Conservation (phyloP, 2,113 vertebrate species). For the Chaetorhynchus papuensis region DNA sequence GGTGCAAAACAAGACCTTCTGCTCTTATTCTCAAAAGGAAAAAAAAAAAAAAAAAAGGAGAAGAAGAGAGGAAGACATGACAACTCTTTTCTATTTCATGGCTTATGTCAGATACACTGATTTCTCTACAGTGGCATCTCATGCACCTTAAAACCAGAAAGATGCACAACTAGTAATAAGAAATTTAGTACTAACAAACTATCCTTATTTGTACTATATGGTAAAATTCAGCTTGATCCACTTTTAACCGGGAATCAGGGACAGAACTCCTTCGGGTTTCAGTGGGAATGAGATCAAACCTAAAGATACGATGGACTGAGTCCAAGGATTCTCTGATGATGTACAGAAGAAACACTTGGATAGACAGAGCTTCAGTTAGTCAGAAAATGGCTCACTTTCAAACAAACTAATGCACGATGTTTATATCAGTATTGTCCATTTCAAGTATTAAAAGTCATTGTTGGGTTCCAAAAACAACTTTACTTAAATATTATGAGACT, state of each 20-base stretch:
- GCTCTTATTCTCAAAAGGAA: not conserved
- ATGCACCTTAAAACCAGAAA: not conserved
- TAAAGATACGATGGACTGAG: not conserved
- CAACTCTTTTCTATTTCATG: not conserved
- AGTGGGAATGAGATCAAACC: constrained; percentile 24
- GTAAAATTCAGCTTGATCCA: not conserved
- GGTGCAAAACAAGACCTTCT: constrained; percentile 41
- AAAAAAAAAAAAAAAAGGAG: no score
- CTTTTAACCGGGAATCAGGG: not conserved
- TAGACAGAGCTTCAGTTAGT: constrained; percentile 10
- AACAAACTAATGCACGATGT: constrained; percentile 14
- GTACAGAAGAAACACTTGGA: constrained; percentile 19
- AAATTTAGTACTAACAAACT: not conserved
- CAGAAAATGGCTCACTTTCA: constrained; percentile 42
- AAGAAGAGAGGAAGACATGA: not conserved
- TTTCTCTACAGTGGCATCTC: not conserved
- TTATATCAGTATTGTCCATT: not conserved
- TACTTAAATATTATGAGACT: not conserved
- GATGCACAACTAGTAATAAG: not conserved
- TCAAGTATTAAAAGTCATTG: not conserved
- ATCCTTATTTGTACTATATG: not conserved
- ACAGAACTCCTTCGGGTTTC: constrained; percentile 2
- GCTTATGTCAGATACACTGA: not conserved
- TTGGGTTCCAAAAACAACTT: not conserved
- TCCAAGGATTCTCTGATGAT: constrained; percentile 42